Conservation (phyloP, 2,113 vertebrate species). For the Poeciliopsis occidentalis region DNA sequence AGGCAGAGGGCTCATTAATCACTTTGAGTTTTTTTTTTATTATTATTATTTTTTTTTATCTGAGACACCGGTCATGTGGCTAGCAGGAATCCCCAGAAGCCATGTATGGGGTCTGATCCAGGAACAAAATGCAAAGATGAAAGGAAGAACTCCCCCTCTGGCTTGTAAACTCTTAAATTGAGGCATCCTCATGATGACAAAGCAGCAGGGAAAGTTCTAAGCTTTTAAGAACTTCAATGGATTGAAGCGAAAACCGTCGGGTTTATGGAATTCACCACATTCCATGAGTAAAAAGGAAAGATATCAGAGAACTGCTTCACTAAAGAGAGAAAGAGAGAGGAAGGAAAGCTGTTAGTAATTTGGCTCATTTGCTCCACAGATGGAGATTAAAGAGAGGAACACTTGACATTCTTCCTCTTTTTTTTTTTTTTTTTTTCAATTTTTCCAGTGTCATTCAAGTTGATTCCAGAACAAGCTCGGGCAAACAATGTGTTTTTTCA, state of each 20-base stretch:
- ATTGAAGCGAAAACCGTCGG: conserved; percentile 35
- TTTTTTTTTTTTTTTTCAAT: conserved; percentile 16
- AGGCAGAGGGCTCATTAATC: conserved; percentile 75
- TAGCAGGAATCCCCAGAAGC: conserved; percentile 50
- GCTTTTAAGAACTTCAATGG: conserved; percentile 62
- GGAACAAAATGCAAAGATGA: conserved; percentile 66
- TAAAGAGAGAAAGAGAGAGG: conserved; percentile 37
- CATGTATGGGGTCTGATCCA: conserved; percentile 51
- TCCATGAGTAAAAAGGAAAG: conserved; percentile 13
- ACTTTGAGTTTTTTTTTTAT: conserved; percentile 46
- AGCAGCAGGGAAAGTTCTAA: conserved; percentile 42
- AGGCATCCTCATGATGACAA: conserved; percentile 65
- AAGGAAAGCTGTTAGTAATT: conserved; percentile 66
- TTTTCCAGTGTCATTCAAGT: conserved; percentile 54
- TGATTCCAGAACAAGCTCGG: conserved; percentile 59
- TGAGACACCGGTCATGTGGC: conserved; percentile 56
- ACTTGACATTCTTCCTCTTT: conserved; percentile 54
- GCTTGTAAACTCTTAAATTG: conserved; percentile 59
- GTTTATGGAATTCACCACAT: conserved; percentile 70
- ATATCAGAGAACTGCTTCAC: conserved; percentile 41
- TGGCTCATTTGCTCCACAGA: conserved; percentile 70
- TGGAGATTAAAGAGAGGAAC: conserved; percentile 67
- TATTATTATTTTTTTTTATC: conserved; percentile 43
- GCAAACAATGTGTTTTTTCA: conserved; percentile 44
- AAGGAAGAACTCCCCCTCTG: conserved; percentile 46